phyloP scores from a whole-genome alignment of 2,113 vertebrate genomes.

The Micronycteris hirsuta region DNA sequence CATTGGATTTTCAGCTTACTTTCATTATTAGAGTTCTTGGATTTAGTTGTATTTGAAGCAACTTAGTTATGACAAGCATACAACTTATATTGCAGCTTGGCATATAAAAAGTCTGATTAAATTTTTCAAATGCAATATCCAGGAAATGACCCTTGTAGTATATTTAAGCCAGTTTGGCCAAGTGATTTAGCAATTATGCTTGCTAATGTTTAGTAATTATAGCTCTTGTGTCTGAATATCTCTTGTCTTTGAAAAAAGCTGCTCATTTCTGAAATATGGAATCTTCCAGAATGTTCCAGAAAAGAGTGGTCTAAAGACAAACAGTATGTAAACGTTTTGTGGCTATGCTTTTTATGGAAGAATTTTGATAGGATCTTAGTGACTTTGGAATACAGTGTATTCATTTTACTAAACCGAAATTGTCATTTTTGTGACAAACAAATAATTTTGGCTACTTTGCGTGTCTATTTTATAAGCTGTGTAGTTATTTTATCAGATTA shows the following conservation, averaged over 20 bases:
- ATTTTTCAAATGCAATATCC: neutral
- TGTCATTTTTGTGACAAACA: neutral
- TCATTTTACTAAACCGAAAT: neutral
- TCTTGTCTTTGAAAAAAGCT: neutral
- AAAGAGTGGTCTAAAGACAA: neutral
- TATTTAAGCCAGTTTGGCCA: neutral
- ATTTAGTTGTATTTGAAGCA: constrained; percentile 10
- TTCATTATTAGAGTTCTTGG: neutral
- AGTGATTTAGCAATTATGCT: neutral
- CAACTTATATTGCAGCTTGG: neutral
- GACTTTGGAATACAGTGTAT: neutral
- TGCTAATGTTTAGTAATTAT: neutral
- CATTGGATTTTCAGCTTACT: neutral
- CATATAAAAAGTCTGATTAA: neutral
- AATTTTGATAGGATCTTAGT: neutral
- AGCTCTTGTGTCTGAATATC: neutral
- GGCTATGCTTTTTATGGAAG: neutral
- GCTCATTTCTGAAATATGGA: neutral
- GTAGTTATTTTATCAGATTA: neutral
- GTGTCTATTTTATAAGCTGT: neutral
- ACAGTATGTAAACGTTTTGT: neutral
- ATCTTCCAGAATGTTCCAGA: neutral
- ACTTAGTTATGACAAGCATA: neutral
- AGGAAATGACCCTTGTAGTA: neutral
- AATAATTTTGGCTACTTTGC: neutral